Evolutionary conservation across 2,113 vertebrate genomes (phyloP).

Genomic region (Dolichotis patagonum): DNA sequence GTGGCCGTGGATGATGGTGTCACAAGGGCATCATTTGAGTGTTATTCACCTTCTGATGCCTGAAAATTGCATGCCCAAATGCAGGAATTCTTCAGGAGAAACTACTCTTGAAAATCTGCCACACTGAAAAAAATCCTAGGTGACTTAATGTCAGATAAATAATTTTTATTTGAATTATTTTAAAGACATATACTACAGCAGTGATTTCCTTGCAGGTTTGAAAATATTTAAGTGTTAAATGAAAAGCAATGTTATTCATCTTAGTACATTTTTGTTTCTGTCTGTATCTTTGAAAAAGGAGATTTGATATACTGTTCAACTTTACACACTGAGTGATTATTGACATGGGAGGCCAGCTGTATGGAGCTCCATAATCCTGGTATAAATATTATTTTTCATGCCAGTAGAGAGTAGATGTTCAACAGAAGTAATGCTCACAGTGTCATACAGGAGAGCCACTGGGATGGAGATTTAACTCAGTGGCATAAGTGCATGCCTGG

Average conservation of each 20-base stretch:
- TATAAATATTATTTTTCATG: constrained; percentile 16
- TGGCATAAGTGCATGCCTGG: too few relatives aligned
- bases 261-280: background rate
- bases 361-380: constrained; percentile 47
- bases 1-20: background rate
- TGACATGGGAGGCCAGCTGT: constrained; percentile 8
- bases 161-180: constrained; percentile 35
- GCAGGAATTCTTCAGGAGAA: background rate
- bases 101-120: background rate
- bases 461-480: too few relatives aligned
- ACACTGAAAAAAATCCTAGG: background rate
- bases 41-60: constrained; percentile 9
- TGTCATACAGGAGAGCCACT: background rate
- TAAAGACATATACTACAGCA: background rate
- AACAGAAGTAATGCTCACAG: background rate
- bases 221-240: background rate
- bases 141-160: background rate
- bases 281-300: constrained; percentile 19
- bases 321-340: constrained; percentile 56
- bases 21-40: background rate
- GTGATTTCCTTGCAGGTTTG: background rate
- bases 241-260: background rate
- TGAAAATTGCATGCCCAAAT: background rate
- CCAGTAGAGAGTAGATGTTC: background rate
- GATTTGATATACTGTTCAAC: background rate